Evolutionary conservation across 2,888 invertebrate species (phyloP).

Genomic region (Malacosoma neustria): DNA sequence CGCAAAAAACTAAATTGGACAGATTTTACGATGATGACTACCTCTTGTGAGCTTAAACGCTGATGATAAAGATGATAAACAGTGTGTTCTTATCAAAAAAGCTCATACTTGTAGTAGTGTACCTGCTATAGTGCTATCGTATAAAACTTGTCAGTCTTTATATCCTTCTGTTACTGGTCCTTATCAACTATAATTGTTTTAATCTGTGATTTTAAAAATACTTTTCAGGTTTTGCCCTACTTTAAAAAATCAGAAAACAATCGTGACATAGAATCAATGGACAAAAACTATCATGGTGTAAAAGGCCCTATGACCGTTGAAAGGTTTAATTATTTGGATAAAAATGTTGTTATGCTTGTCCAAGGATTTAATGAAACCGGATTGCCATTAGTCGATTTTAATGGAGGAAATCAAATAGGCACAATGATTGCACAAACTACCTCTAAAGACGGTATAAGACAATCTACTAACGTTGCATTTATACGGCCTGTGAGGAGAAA

Average conservation of each 20-base stretch:
- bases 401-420: slow-evolving; percentile 72
- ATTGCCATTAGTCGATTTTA: slow-evolving; percentile 71
- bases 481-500: slow-evolving; percentile 75
- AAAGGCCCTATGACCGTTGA: slow-evolving; percentile 77
- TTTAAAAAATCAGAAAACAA: slow-evolving; percentile 79
- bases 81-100: no score
- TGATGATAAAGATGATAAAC: no score
- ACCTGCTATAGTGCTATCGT: no score
- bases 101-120: no score
- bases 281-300: slow-evolving; percentile 68
- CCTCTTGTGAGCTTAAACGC: no score
- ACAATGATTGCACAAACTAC: slow-evolving; percentile 77
- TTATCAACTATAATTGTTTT: no score
- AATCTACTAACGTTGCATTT: slow-evolving; percentile 78
- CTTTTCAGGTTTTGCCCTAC: slow-evolving; percentile 75
- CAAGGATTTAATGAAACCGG: slow-evolving; percentile 77
- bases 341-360: slow-evolving; percentile 66
- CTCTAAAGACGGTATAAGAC: slow-evolving; percentile 68
- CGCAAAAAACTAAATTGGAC: no score
- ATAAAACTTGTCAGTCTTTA: no score
- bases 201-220: no score
- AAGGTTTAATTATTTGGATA: slow-evolving; percentile 74
- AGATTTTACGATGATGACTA: no score
- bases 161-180: no score
- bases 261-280: slow-evolving; percentile 55